Evolutionary conservation across 30 jellyfish, hydroid and myxozoan genomes (phyloP), one percentile per base, ranked within the genome.

Genomic region (Aurelia aurita): DNA sequence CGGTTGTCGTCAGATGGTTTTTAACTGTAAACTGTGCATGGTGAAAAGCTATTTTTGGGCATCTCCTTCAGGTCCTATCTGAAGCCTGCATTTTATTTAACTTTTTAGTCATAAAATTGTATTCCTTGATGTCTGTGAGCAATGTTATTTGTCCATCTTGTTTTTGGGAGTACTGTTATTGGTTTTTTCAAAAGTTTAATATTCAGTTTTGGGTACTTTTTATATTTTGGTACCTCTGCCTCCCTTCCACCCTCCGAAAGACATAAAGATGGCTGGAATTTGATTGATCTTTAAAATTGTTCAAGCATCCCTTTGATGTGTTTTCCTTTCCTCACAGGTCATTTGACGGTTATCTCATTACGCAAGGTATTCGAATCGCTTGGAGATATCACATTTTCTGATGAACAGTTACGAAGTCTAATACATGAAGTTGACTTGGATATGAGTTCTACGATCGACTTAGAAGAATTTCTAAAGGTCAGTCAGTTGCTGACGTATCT

Each of bases 381-480:
- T 15, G 92, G 88, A 53, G 92, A 75, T 22, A 51, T 70, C 22
- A 46, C 18, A 9, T 23, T 88, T 34, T 43, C 91, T 28, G 92
- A 54, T 23, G 91, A 68, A 4, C 82, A 88, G 13, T 18, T 79
- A 25, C 76, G 60, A 51, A 74, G 59, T 20, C 53, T 77, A 19
- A 49, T 88, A 27, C n/a, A 70, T 51, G 88, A 88, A 70, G 88
- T 88, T 44, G 96, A 78, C 46, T 64, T 79, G 54, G 84, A 77
- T 68, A 59, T 67, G 85, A 78, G 71, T 18, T 78, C 91, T 10
- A 88, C 84, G 8, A 71, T 88, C 44, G 92, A 88, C 70, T 79
- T 67, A 15, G 77, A 77, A 43, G 96, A 88, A 78, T 78, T 78
- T 67, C 59, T 88, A 27, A 69, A 79, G 91, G 96, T 88, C 32